Evolutionary conservation across 1,140 invertebrate genomes (phyloP).

Genomic region (Aphidius gifuensis): DNA sequence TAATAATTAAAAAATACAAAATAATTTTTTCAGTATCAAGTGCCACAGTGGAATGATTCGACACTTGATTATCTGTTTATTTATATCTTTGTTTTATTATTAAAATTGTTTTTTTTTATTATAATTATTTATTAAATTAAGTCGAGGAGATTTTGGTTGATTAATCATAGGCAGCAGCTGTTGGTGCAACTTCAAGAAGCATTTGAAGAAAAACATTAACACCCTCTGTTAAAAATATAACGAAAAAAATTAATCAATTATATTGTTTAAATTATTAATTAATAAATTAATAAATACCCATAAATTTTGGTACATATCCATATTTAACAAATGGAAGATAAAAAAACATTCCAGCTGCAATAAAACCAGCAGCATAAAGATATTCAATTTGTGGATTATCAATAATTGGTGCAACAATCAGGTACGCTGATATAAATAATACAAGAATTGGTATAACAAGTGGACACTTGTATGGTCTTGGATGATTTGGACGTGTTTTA

Average conservation of each 20-base stretch:
- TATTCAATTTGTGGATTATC: constrained; percentile 88
- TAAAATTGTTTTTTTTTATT: constrained; percentile 31
- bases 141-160: constrained; percentile 23
- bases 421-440: constrained; percentile 82
- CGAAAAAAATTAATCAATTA: constrained; percentile 27
- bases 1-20: constrained; percentile 29
- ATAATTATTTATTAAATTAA: constrained; percentile 16
- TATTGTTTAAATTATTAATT: background rate
- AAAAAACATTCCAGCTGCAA: constrained; percentile 81
- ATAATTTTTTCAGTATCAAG: constrained; percentile 30
- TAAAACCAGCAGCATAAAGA: constrained; percentile 86
- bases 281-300: constrained; percentile 60
- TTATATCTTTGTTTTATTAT: constrained; percentile 23
- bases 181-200: constrained; percentile 86
- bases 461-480: constrained; percentile 86
- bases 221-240: constrained; percentile 66
- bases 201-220: constrained; percentile 88
- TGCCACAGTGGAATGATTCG: constrained; percentile 45
- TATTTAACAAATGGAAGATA: constrained; percentile 92
- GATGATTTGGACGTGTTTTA: constrained; percentile 81
- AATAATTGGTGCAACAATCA: constrained; percentile 90
- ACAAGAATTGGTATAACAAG: constrained; percentile 87
- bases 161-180: constrained; percentile 70
- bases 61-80: constrained; percentile 30
- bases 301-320: constrained; percentile 74